These are phyloP conservation scores for Iselma pallidipennis DNA, from an alignment of 2,888 invertebrate genomes.

Conservation along the genomic window DNA sequence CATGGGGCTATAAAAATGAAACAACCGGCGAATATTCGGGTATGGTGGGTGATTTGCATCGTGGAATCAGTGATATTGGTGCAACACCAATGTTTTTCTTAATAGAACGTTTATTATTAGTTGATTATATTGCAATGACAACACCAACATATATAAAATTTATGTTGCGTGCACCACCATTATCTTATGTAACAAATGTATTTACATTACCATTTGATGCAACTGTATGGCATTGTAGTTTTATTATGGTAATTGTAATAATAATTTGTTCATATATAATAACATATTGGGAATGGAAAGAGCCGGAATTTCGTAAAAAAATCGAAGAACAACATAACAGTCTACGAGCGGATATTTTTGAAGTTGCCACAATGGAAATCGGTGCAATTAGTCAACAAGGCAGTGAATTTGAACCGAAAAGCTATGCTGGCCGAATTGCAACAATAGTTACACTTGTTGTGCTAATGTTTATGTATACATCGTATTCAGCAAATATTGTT, in stretches of 20 bases:
- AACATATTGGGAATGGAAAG: conserved; percentile 46
- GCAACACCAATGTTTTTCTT: conserved; percentile 55
- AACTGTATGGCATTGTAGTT: conserved; percentile 65
- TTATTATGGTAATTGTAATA: conserved; percentile 54
- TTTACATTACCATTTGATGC: conserved; percentile 67
- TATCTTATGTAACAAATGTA: conserved; percentile 68
- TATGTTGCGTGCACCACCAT: conserved; percentile 68
- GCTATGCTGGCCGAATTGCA: conserved; percentile 56
- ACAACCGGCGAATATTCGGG: conserved; percentile 61
- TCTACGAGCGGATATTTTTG: conserved; percentile 38
- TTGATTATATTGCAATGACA: conserved; percentile 63
- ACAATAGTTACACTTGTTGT: conserved; percentile 47
- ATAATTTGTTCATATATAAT: conserved; percentile 42
- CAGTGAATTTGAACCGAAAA: conserved; percentile 53
- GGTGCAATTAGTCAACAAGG: conserved; percentile 60
- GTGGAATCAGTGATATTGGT: conserved; percentile 62
- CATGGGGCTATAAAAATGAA: conserved; percentile 61
- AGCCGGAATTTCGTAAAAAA: conserved; percentile 23
- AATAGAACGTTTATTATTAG: conserved; percentile 44
- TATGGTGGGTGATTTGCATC: conserved; percentile 62
- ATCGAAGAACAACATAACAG: background rate
- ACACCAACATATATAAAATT: conserved; percentile 62
- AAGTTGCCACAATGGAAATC: conserved; percentile 53
- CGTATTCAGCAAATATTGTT: conserved; percentile 71
- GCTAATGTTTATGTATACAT: conserved; percentile 64